Evolutionary conservation across 1,140 invertebrate genomes (phyloP).

Genomic region (Daktulosphaira vitifoliae): DNA sequence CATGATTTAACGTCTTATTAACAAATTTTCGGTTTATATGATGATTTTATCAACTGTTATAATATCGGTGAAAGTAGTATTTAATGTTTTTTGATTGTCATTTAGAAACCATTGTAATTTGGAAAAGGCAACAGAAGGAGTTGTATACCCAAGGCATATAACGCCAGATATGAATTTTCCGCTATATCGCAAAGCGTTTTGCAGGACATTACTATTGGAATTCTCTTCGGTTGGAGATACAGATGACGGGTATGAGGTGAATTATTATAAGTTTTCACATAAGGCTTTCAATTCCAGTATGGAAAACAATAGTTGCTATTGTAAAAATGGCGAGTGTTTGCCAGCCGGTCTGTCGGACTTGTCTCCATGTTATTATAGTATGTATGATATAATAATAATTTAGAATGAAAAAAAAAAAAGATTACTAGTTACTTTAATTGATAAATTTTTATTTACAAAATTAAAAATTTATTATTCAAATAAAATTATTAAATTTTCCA

Average conservation of each 20-base stretch:
- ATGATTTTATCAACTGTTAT: too few relatives aligned
- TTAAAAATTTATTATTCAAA: too few relatives aligned
- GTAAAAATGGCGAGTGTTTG: constrained; percentile 47
- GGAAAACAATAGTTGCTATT: constrained; percentile 57
- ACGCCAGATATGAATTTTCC: constrained; percentile 47
- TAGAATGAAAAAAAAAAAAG: too few relatives aligned
- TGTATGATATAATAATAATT: constrained; percentile 41
- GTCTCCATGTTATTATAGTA: constrained; percentile 64
- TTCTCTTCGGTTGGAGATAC: constrained; percentile 43
- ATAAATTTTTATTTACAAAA: too few relatives aligned
- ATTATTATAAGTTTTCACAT: constrained; percentile 46
- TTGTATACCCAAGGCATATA: constrained; percentile 51
- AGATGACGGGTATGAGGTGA: constrained; percentile 43
- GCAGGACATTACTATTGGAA: constrained; percentile 52
- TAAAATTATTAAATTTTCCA: too few relatives aligned
- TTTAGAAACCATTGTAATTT: constrained; percentile 5
- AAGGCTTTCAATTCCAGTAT: constrained; percentile 50
- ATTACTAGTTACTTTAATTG: too few relatives aligned
- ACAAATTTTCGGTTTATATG: too few relatives aligned
- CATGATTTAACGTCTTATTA: too few relatives aligned
- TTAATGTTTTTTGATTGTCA: too few relatives aligned
- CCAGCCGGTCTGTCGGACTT: constrained; percentile 56
- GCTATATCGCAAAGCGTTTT: constrained; percentile 59
- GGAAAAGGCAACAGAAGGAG: constrained; percentile 35
- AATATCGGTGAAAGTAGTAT: too few relatives aligned